Conservation (phyloP, 2,888 invertebrate species). For the Lacanobia oleracea region DNA sequence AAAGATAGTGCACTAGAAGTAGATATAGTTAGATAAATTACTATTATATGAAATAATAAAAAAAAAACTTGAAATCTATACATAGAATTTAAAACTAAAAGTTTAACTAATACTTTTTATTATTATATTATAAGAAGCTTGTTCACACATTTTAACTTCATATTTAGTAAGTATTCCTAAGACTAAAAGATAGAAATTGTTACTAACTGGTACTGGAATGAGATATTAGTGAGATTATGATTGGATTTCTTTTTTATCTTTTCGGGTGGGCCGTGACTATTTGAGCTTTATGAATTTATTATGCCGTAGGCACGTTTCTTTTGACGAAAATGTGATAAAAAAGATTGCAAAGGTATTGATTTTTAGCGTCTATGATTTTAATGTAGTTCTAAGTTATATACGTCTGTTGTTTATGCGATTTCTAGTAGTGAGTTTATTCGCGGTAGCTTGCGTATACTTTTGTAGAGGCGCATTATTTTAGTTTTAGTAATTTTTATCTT, state of each 20-base stretch:
- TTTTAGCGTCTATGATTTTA: conserved; percentile 70
- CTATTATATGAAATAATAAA: conserved; percentile 81
- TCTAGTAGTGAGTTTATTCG: conserved; percentile 51
- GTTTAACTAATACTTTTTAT: conserved; percentile 90
- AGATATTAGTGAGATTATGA: conserved; percentile 80
- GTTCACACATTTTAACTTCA: conserved; percentile 90
- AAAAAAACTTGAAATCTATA: conserved; percentile 89
- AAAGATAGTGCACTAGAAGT: conserved; percentile 89
- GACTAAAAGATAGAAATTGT: conserved; percentile 78
- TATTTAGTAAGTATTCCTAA: conserved; percentile 87
- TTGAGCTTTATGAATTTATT: conserved; percentile 64
- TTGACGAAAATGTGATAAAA: conserved; percentile 81
- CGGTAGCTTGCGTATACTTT: conserved; percentile 69
- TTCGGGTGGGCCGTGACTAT: conserved; percentile 73
- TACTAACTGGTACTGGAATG: conserved; percentile 78
- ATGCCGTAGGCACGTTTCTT: conserved; percentile 85
- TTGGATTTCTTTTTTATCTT: conserved; percentile 72
- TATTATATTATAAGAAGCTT: conserved; percentile 89
- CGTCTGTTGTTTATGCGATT: conserved; percentile 36
- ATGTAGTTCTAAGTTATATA: conserved; percentile 58
- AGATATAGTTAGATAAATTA: conserved; percentile 88
- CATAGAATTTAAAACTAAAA: conserved; percentile 90
- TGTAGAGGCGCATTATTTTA: conserved; percentile 50
- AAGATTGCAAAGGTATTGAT: conserved; percentile 67
- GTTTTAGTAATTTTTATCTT: conserved; percentile 61